Evolutionary conservation across 2,113 vertebrate species (phyloP).

Genomic region (Percopsis transmontana): DNA sequence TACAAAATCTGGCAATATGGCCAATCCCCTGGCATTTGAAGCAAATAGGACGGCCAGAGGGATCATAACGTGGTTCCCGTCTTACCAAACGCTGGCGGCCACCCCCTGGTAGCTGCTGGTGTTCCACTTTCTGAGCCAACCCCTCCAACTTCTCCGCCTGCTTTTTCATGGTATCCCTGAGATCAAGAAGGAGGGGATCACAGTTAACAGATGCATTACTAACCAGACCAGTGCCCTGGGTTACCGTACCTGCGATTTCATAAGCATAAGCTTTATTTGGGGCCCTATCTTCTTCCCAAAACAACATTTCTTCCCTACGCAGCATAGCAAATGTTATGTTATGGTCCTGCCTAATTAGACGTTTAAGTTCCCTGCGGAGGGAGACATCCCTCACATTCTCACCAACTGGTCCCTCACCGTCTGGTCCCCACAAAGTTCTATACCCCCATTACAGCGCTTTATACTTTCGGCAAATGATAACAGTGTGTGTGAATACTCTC

Average conservation of each 20-base stretch:
- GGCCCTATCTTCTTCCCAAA: too few species aligned
- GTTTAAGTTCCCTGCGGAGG: not conserved
- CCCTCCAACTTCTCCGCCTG: not conserved
- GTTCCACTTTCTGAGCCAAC: not conserved
- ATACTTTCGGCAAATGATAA: too few species aligned
- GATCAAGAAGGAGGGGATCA: not conserved
- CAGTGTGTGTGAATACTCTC: too few species aligned
- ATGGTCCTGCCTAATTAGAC: not conserved
- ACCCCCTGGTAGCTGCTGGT: not conserved
- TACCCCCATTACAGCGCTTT: too few species aligned
- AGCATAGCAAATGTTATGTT: not conserved
- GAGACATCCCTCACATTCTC: not conserved
- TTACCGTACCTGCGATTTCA: not conserved
- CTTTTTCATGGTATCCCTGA: not conserved
- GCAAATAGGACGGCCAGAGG: not conserved
- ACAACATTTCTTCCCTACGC: not conserved
- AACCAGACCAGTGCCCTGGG: too few species aligned
- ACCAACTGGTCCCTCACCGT: not conserved
- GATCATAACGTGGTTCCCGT: not conserved
- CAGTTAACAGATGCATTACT: not conserved
- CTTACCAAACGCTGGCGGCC: too few species aligned
- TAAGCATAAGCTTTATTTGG: not conserved
- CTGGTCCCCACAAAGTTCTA: too few species aligned
- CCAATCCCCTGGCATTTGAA: not conserved
- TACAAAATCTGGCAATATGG: not conserved